Evolutionary conservation across 1,140 invertebrate genomes (phyloP), one percentile per base, ranked within the genome.

Genomic region (Yoshiicerus persimilis): DNA sequence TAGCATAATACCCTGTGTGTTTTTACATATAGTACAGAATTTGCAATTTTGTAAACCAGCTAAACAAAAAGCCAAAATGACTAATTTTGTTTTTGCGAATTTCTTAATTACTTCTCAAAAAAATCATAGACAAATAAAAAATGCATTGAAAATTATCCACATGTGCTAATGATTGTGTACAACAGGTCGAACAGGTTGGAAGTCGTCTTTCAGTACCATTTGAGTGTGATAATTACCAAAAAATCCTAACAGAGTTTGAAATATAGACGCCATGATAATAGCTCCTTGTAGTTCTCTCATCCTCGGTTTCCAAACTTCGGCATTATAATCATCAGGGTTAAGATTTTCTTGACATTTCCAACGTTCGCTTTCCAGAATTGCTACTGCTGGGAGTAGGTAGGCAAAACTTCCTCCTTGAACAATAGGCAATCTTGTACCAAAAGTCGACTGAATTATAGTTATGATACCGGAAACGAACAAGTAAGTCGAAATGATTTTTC

Each of bases 181-280:
- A n/a, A n/a, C n/a, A n/a, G n/a, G n/a, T n/a, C n/a, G n/a, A n/a
- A n/a, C n/a, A n/a, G n/a, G n/a, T n/a, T n/a, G n/a, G n/a, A n/a
- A n/a, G n/a, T n/a, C n/a, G n/a, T n/a, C n/a, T n/a, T n/a, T n/a
- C n/a, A n/a, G n/a, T n/a, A n/a, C n/a, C n/a, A n/a, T n/a, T n/a
- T n/a, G n/a, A n/a, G n/a, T n/a, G n/a, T n/a, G n/a, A n/a, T n/a
- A n/a, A n/a, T 47, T 84, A 92, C 91, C 91, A 13, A 92, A 93
- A 84, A 47, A 47, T 56, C 36, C 39, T 30, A 84, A 56, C 47
- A 16, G 1, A 20, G 56, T 39, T 84, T 47, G 38, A 20, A 93
- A 94, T 1, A 96, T 95, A 0, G 96, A 95, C 1, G 95, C 95
- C 6, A 92, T 87, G 86, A 94, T 92, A 80, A 94, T 93, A 16